Evolutionary conservation across 1,140 invertebrate genomes (phyloP), one percentile per base, ranked within the genome.

Genomic region (Acromyrmex echinatior): DNA sequence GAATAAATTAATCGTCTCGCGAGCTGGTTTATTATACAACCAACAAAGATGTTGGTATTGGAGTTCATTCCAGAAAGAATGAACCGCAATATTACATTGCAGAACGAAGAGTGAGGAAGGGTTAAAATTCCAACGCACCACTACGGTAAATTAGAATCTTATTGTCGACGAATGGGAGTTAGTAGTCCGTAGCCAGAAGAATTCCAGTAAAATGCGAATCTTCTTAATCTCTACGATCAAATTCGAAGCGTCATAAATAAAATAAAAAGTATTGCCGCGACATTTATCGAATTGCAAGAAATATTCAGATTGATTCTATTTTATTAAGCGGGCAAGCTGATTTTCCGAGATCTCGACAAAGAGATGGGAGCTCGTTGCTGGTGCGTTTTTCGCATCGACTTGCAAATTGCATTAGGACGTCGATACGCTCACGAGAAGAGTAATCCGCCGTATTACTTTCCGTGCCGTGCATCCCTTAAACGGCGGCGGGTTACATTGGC

Each of bases 401-500:
- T 65, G 86, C 80, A 87, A 87, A 87, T 87, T 87, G 68, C 86
- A 85, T 84, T 87, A 71, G 39, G 25, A 68, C 31, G 56, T 60
- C 53, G 78, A 84, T 65, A 68, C 66, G 66, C 63, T 87, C 80
- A 87, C 58, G 31, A 73, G 45, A 21, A 53, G 62, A 86, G 21
- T 58, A 77, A 79, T 80, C 86, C 68, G 56, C 28, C 76, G 80
- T 65, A 31, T 73, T 74, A 85, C 86, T 77, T 63, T 78, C 65
- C 28, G 31, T 82, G 71, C 56, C 74, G 84, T 70, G 79, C 73
- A 51, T 89, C 80, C 51, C 80, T 58, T 89, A 89, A 91, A 91
- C 80, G 87, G 56, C 66, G 28, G 31, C 60, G 84, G 73, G 90
- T 76, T 91, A 91, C 87, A 91, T 91, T 90, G 86, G 49, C 85